Conservation (phyloP, 1,140 invertebrate genomes). For the Drosophila yakuba region DNA sequence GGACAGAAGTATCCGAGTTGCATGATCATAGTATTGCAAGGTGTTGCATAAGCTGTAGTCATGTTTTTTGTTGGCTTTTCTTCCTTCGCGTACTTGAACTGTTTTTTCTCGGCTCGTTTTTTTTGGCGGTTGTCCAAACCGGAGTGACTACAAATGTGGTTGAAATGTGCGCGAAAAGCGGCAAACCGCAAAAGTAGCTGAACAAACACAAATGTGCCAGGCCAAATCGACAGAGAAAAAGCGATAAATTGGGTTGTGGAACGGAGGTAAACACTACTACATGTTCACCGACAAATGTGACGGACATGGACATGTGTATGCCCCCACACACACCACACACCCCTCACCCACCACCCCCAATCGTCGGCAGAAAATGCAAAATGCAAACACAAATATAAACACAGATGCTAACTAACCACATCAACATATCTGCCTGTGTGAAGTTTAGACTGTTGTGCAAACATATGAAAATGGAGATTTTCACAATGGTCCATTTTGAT, state of each 20-base stretch:
- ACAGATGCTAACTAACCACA: slow-evolving; percentile 82
- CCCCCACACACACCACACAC: background rate
- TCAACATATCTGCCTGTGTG: slow-evolving; percentile 36
- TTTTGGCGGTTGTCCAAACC: slow-evolving; percentile 69
- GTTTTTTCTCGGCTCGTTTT: slow-evolving; percentile 4
- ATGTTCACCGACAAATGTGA: slow-evolving; percentile 55
- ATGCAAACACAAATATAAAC: slow-evolving; percentile 79
- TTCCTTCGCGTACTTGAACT: slow-evolving; percentile 8
- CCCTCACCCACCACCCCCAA: background rate
- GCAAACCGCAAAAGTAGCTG: slow-evolving; percentile 80
- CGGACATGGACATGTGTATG: slow-evolving; percentile 55
- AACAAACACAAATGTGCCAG: slow-evolving; percentile 79
- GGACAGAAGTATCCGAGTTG: too few species aligned
- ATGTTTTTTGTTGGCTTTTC: slow-evolving; percentile 15
- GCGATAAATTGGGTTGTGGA: slow-evolving; percentile 22
- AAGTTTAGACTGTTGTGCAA: slow-evolving; percentile 43
- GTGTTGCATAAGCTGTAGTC: background rate
- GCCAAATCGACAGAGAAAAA: slow-evolving; percentile 65
- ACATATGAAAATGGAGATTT: slow-evolving; percentile 66
- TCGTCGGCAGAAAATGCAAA: slow-evolving; percentile 64
- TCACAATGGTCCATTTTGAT: slow-evolving; percentile 66
- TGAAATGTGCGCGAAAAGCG: slow-evolving; percentile 80
- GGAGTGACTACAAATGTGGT: slow-evolving; percentile 78
- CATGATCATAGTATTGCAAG: background rate
- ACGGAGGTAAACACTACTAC: slow-evolving; percentile 55